These are phyloP conservation scores for Balanococcus diminutus DNA, from an alignment of 2,888 invertebrate genomes.

Conservation along the genomic window DNA sequence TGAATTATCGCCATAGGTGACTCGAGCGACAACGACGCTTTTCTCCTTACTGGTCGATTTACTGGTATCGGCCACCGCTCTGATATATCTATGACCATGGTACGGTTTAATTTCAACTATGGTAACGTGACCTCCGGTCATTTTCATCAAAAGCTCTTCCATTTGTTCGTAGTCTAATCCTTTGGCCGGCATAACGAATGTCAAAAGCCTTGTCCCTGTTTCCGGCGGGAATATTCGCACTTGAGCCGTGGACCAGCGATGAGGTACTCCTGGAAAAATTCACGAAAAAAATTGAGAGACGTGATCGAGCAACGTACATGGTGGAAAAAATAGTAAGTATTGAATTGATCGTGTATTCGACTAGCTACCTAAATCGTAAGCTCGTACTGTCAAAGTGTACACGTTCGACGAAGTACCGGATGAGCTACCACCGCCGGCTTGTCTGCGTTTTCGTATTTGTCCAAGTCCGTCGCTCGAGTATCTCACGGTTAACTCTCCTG, in stretches of 20 bases:
- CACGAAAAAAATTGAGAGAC: too few relatives aligned
- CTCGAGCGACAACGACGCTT: conserved; percentile 70
- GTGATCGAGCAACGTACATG: too few relatives aligned
- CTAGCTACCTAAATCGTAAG: conserved; percentile 75
- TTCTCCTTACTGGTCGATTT: not conserved
- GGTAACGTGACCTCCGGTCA: conserved; percentile 81
- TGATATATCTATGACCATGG: not conserved
- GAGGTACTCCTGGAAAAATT: conserved; percentile 70
- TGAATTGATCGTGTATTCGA: not conserved
- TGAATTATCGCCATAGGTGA: conserved; percentile 69
- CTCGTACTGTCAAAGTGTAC: conserved; percentile 74
- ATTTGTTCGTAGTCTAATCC: conserved; percentile 76
- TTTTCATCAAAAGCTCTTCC: conserved; percentile 74
- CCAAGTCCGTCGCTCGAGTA: conserved; percentile 61
- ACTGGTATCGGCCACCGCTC: conserved; percentile 3
- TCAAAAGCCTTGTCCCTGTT: conserved; percentile 75
- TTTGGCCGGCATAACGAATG: conserved; percentile 80
- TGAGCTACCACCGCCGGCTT: not conserved
- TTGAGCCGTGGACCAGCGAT: conserved; percentile 73
- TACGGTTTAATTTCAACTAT: conserved; percentile 76
- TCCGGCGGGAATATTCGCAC: conserved; percentile 81
- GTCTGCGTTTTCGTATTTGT: conserved; percentile 49
- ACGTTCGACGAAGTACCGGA: conserved; percentile 20
- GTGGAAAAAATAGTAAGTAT: too few relatives aligned
- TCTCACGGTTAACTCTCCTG: conserved; percentile 71